Evolutionary conservation across 2,797 vertebrate genomes (phyloP).

Genomic region (Pangasius sanitwongsei): DNA sequence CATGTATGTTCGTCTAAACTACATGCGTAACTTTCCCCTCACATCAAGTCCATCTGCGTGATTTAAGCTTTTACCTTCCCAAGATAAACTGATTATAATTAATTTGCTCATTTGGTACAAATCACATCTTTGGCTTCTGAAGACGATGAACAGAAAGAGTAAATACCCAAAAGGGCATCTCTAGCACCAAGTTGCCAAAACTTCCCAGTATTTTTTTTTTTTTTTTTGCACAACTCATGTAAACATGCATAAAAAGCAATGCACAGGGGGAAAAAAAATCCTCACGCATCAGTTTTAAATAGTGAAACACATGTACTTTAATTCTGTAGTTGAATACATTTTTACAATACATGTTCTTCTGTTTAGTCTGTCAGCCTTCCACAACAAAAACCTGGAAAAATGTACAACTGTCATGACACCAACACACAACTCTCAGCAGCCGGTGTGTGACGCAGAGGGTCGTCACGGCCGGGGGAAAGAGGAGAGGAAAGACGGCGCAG

Average conservation of each 20-base stretch:
- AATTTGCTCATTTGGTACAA: background rate
- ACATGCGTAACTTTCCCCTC: background rate
- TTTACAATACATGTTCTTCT: slow-evolving; percentile 62
- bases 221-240: background rate
- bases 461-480: slow-evolving; percentile 68
- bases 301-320: slow-evolving; percentile 66
- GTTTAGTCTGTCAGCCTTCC: slow-evolving; percentile 69
- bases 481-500: slow-evolving; percentile 52
- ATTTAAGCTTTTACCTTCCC: background rate
- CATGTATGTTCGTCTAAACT: too few relatives aligned
- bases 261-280: background rate
- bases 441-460: slow-evolving; percentile 72
- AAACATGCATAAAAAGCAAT: too few relatives aligned
- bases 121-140: background rate
- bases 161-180: background rate
- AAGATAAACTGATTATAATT: too few relatives aligned
- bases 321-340: slow-evolving; percentile 63
- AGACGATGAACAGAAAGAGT: background rate
- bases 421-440: slow-evolving; percentile 75
- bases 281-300: slow-evolving; percentile 41
- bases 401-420: slow-evolving; percentile 79
- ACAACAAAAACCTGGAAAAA: slow-evolving; percentile 83
- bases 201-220: too few relatives aligned
- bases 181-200: background rate
- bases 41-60: background rate